Conservation (phyloP, 1,140 invertebrate genomes). For the Leptinotarsa lineolata region DNA sequence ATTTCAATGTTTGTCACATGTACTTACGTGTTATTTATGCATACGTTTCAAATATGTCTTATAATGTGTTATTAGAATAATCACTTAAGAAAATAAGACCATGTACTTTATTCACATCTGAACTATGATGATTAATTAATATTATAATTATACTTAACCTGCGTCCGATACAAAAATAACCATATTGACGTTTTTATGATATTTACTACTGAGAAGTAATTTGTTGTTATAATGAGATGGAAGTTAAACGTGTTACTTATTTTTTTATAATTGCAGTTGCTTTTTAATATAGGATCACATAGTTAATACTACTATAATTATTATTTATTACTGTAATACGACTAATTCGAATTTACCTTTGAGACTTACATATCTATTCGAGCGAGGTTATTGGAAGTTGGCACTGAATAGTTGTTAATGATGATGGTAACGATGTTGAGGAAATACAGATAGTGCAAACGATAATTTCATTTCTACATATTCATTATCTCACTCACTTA, state of each 20-base stretch:
- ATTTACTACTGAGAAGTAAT: conserved; percentile 27
- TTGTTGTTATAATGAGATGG: conserved; percentile 24
- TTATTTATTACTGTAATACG: conserved; percentile 19
- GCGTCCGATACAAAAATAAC: conserved; percentile 24
- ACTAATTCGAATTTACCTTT: conserved; percentile 21
- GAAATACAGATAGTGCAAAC: background rate
- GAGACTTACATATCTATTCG: conserved; percentile 10
- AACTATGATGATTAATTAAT: conserved; percentile 26
- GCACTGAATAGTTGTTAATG: conserved; percentile 4
- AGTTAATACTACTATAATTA: conserved; percentile 17
- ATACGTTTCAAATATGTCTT: background rate
- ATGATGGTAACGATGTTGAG: conserved; percentile 1
- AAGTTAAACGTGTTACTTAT: conserved; percentile 22
- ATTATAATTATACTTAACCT: conserved; percentile 25
- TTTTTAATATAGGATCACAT: conserved; percentile 24
- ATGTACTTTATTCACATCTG: conserved; percentile 20
- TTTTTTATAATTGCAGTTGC: conserved; percentile 18
- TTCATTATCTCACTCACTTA: no score
- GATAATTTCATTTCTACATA: background rate
- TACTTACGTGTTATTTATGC: background rate
- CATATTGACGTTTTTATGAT: conserved; percentile 30
- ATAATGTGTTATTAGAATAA: conserved; percentile 1
- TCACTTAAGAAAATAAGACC: conserved; percentile 14
- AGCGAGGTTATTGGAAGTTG: conserved; percentile 9
- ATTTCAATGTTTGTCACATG: no score